Percentiles rank a stretch among this genome's conserved stretches.
Conservation (phyloP, 1,140 invertebrate genomes). For the Trachymyrmex cornetzi region DNA sequence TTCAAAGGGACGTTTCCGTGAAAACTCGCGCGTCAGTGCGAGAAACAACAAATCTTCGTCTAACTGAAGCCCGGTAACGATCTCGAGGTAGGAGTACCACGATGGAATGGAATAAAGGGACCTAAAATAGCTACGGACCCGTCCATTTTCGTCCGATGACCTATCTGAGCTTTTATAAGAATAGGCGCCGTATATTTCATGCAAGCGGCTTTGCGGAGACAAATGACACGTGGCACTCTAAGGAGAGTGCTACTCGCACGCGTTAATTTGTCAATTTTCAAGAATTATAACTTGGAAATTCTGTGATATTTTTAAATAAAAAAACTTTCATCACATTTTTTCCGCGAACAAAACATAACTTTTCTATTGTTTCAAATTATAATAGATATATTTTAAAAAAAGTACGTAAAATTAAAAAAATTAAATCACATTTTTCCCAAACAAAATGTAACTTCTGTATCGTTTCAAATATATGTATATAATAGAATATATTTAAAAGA, state of each 20-base stretch:
- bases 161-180: slow-evolving; percentile 66
- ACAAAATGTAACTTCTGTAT: neutral
- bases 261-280: slow-evolving; percentile 11
- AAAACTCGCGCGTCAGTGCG: slow-evolving; percentile 62
- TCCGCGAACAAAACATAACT: neutral
- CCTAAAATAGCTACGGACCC: slow-evolving; percentile 66
- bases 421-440: neutral
- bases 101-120: slow-evolving; percentile 70
- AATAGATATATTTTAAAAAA: neutral
- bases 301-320: neutral
- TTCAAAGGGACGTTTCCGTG: slow-evolving; percentile 69
- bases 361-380: neutral
- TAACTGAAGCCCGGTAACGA: slow-evolving; percentile 71
- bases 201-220: slow-evolving; percentile 25
- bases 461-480: neutral
- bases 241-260: neutral
- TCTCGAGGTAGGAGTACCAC: slow-evolving; percentile 48
- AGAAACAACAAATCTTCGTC: slow-evolving; percentile 76
- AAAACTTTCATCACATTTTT: neutral
- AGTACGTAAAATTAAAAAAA: too few species aligned
- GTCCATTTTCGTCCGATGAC: slow-evolving; percentile 74
- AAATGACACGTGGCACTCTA: slow-evolving; percentile 36
- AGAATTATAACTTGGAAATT: neutral
- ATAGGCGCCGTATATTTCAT: slow-evolving; percentile 40
- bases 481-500: neutral